Conservation (phyloP, 2,888 invertebrate species). For the Ophioninae sp. region DNA sequence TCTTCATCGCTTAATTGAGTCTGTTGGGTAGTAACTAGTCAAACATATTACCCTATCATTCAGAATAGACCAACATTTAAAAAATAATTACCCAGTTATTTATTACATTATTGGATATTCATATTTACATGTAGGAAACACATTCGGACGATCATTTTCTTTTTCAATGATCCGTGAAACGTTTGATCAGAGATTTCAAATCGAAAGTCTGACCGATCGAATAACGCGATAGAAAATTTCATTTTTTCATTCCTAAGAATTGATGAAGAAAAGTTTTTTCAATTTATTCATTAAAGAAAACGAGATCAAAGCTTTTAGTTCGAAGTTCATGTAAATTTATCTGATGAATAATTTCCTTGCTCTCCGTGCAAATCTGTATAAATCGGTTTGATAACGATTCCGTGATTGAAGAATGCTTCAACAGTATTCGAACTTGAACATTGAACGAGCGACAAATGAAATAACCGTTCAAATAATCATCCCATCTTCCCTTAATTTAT, state of each 20-base stretch:
- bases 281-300: no score
- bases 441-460: background rate
- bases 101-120: background rate
- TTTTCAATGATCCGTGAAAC: background rate
- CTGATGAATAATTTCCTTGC: background rate
- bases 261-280: no score
- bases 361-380: background rate
- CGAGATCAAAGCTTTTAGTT: background rate
- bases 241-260: no score
- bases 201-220: background rate
- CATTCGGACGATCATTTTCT: background rate
- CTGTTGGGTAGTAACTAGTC: background rate
- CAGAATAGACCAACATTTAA: background rate
- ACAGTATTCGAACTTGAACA: background rate
- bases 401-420: background rate
- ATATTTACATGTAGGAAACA: background rate
- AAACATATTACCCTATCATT: background rate
- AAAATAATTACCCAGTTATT: background rate
- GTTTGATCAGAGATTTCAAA: background rate
- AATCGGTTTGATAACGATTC: background rate
- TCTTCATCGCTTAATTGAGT: background rate
- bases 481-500: slow-evolving; percentile 55
- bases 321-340: background rate
- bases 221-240: background rate
- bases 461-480: slow-evolving; percentile 8